Base-by-base conservation (phyloP, 2,113 vertebrate species). In the Archocentrus centrarchus region DNA sequence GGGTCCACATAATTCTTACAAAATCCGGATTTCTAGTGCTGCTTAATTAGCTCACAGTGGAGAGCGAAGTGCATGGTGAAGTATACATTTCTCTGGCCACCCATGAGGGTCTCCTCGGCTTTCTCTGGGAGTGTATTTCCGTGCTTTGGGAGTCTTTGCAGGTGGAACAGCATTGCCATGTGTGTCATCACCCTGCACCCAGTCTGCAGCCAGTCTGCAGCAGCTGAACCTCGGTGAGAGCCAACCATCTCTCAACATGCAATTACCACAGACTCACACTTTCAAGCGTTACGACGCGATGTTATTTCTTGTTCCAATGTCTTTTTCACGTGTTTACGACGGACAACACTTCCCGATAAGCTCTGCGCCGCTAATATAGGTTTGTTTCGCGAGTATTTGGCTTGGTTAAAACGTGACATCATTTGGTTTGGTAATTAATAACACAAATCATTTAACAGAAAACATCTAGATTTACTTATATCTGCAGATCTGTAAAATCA, bases 171-270 rank as follows among this genome's bases (percentile, higher is more conserved):
- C 96, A 86, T 92, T 94, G 96, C 94, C 88, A 77, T 92, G 90
- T 96, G 95, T 97, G 97, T 98, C 97, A 97, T 96, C 97, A 95
- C 96, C 96, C 95, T 83, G 90, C 89, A 91, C 55, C 87, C 91
- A 87, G 86, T 64, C 82, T 89, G 85, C 88, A 86, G 87, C 86
- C 83, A 60, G 86, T 73, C 93, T 47, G 79, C 84, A 85, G 90
- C 92, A 94, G 93, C 94, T 94, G 94, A 93, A 64, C 44, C 70
- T 30, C 91, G 75, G 3, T n/a, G 82, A 92, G 83, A 92, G 93
- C 90, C 92, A 90, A 59, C 30, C 89, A 76, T 95, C 94, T 90
- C 86, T 94, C 93, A 93, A 70, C 92, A 80, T 78, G 86, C 93
- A 94, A 93, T 94, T 95, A 94, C 63, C 87, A 1, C 79, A 58